Evolutionary conservation across 2,888 invertebrate species (phyloP), one percentile per base, ranked within the genome.

Genomic region (Fragum whitleyi): DNA sequence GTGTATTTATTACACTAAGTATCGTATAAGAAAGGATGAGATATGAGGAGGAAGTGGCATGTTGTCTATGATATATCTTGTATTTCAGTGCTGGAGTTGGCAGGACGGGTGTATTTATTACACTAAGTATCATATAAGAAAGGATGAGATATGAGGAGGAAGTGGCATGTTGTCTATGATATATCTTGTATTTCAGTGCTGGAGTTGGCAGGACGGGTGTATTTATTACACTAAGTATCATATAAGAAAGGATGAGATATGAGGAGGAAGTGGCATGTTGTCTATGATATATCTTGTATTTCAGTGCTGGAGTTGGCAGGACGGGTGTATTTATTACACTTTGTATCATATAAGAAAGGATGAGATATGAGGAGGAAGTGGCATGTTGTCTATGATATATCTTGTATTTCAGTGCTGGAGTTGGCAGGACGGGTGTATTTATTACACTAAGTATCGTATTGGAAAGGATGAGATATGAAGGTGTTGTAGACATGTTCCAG

Each of bases 191-290:
- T 94, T 95, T 87, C 94, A 98, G 98, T 94, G 98, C 99, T 89
- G 99, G 99, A 61, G 99, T 99, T 77, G 99, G 99, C 0, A 96
- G 99, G 90, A 99, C 99, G 14, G 99, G 99, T 53, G 99, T 99
- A 81, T 99, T 99, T 95, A 98, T 99, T 91, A 97, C 99, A 0
- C 95, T 99, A 87, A 98, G 98, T 94, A 98, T 99, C 93, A 98
- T 99, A 74, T 95, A 99, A 93, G 99, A 99, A 94, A 96, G 99
- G 87, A 99, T 99, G 98, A 98, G 99, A 94, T 98, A 98, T 94
- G 99, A 99, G 94, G 98, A 98, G 26, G 98, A 99, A 9, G 97
- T 99, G 99, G 99, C 95, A 97, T 99, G 93, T 99, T 99, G n/a
- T n/a, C n/a, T n/a, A 14, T 39, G 39, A 9, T 14, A 9, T 39